These are phyloP conservation scores for Bujurquina vittata DNA, from an alignment of 2,113 vertebrate species.

Conservation along the genomic window DNA sequence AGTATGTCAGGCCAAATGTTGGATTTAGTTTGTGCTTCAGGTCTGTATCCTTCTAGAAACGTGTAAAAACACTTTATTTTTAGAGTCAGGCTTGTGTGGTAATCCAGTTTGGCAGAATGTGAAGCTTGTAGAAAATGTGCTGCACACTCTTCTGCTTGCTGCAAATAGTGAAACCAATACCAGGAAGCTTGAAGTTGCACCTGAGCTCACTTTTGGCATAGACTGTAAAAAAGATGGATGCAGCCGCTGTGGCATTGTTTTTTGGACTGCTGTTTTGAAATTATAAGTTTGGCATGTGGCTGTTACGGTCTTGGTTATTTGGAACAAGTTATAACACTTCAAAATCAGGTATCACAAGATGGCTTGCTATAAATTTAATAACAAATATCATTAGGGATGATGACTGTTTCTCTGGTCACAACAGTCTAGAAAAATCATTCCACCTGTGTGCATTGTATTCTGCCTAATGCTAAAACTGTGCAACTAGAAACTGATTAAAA, in stretches of 20 bases:
- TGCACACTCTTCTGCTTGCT: neutral
- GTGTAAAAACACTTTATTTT: neutral
- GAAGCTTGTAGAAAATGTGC: neutral
- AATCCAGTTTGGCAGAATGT: neutral
- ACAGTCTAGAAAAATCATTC: neutral
- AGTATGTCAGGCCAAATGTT: neutral
- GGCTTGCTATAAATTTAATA: neutral
- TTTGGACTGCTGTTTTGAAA: neutral
- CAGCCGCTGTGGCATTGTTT: no score
- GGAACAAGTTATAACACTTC: neutral
- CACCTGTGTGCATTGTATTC: neutral
- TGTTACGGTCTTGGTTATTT: neutral
- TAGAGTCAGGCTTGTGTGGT: neutral
- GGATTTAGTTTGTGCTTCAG: neutral
- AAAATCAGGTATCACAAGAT: neutral
- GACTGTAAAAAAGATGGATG: no score
- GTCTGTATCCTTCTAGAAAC: neutral
- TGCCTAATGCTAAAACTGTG: no score
- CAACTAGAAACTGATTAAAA: neutral
- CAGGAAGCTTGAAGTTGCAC: no score
- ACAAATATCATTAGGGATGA: neutral
- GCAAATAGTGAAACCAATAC: neutral
- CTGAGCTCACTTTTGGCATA: no score
- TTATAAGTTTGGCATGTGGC: neutral
- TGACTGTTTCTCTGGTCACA: neutral